Base-by-base conservation (phyloP, 37 sponge, comb jelly and placozoan species). In the Chondrilla cf. caribensis region DNA sequence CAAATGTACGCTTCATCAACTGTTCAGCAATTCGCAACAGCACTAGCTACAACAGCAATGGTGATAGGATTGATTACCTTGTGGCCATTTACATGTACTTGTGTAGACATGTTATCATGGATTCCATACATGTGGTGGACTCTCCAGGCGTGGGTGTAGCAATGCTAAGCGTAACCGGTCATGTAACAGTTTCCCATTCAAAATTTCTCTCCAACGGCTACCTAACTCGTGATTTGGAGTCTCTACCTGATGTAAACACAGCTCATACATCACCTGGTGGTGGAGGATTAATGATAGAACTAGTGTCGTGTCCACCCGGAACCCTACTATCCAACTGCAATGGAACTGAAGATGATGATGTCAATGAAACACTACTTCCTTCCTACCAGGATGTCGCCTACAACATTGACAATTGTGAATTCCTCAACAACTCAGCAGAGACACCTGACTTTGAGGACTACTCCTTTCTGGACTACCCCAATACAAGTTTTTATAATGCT, bases 301-400 rank as follows among this genome's bases (percentile, higher is more conserved):
- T 73, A 17, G 38, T 43, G 18, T 73, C 43, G 2, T 73, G 76
- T 73, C 25, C 76, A 4, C 76, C 76, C 2, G 76, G 76, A 73
- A 39, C 36, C 15, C 15, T 9, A 19, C 24, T 19, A 21, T 39
- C 39, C 3, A 22, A 3, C 18, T 73, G 76, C 24, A 40, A 42
- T 39, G 76, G 43, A 40, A 39, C 15, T 21, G 24, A 36, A 21
- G 37, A 29, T 68, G 2, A n/a, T n/a, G n/a, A n/a, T n/a, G n/a
- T n/a, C n/a, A n/a, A n/a, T n/a, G n/a, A n/a, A n/a, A n/a, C n/a
- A n/a, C n/a, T n/a, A n/a, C n/a, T 73, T 24, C 76, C 76, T 2
- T 3, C 1, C 1, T 73, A 73, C 76, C 39, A 38, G 17, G 25
- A 73, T 73, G 76, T 73, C 25, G 24, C 15, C 2, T 73, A 73